Conservation (phyloP, 2,113 vertebrate species). For the Poeciliopsis occidentalis region DNA sequence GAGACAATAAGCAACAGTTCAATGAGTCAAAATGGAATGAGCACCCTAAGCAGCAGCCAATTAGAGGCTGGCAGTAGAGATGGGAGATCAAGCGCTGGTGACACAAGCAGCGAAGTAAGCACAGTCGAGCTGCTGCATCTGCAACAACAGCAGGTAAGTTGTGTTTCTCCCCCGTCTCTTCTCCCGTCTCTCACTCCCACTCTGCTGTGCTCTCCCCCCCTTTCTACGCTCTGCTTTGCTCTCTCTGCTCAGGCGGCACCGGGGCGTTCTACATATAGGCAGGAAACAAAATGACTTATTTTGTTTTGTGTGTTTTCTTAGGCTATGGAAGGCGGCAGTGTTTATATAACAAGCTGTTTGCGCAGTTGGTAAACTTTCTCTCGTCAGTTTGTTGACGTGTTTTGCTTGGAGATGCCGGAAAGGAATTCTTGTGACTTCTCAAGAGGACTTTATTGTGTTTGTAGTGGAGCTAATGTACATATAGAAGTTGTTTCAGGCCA, state of each 20-base stretch:
- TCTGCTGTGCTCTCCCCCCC: conserved; percentile 52
- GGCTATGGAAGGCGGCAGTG: conserved; percentile 9
- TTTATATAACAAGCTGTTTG: conserved; percentile 45
- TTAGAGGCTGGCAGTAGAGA: conserved; percentile 99
- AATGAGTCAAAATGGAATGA: conserved; percentile 99
- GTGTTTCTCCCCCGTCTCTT: conserved; percentile 83
- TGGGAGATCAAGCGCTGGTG: conserved; percentile 98
- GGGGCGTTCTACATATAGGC: conserved; percentile 51
- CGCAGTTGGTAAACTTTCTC: conserved; percentile 42
- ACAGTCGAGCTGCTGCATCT: conserved; percentile 99
- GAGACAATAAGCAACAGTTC: conserved; percentile 99
- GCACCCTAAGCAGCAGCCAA: conserved; percentile 99
- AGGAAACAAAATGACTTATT: conserved; percentile 38
- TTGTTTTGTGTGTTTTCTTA: conserved; percentile 30
- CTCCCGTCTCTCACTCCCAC: conserved; percentile 51
- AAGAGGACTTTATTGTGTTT: conserved; percentile 1
- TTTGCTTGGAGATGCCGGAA: conserved; percentile 38
- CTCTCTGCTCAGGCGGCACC: conserved; percentile 53
- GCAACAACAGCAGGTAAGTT: conserved; percentile 99
- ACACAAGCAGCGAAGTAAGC: conserved; percentile 98
- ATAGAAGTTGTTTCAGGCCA: conserved; percentile 34
- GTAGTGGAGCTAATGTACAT: conserved; percentile 3
- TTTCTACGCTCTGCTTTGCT: conserved; percentile 54
- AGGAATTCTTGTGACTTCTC: conserved; percentile 27
- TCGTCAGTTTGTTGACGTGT: conserved; percentile 30